Evolutionary conservation across 2,888 invertebrate species (phyloP).

Genomic region (Orthonevra nobilis): DNA sequence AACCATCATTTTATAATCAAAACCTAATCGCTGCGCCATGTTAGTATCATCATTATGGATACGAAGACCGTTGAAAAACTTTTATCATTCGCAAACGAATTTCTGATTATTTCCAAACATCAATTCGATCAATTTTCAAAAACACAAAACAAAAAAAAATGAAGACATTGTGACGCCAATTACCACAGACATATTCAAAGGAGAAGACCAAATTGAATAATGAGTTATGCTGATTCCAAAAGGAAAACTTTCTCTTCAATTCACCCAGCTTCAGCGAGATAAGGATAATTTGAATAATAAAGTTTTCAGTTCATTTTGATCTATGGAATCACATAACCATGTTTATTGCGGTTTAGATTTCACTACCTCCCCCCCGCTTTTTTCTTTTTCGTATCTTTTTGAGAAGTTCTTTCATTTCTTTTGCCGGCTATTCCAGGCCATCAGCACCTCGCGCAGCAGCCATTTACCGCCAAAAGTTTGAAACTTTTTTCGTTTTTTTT

Average conservation of each 20-base stretch:
- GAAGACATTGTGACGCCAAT: constrained; percentile 52
- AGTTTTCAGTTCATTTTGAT: constrained; percentile 38
- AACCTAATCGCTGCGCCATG: too few relatives aligned
- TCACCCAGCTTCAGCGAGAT: not conserved
- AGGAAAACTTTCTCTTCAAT: not conserved
- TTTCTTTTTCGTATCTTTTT: too few relatives aligned
- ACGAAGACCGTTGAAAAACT: too few relatives aligned
- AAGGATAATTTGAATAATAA: constrained; percentile 43
- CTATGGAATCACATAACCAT: constrained; percentile 27
- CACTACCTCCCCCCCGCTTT: too few relatives aligned
- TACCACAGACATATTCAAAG: constrained; percentile 33
- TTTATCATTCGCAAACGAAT: too few relatives aligned
- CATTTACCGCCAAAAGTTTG: constrained; percentile 33
- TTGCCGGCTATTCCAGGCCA: too few relatives aligned
- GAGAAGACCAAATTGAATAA: constrained; percentile 29
- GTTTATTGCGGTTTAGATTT: constrained; percentile 33
- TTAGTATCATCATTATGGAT: too few relatives aligned
- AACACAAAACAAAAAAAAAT: too few relatives aligned
- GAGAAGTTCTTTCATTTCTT: too few relatives aligned
- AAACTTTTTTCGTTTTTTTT: constrained; percentile 32
- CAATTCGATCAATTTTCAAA: constrained; percentile 20
- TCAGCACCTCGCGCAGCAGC: too few relatives aligned
- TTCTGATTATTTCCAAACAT: not conserved
- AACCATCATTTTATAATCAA: too few relatives aligned
- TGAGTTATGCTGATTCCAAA: not conserved